Conservation (phyloP, 2,797 vertebrate species). For the Notamacropus eugenii region DNA sequence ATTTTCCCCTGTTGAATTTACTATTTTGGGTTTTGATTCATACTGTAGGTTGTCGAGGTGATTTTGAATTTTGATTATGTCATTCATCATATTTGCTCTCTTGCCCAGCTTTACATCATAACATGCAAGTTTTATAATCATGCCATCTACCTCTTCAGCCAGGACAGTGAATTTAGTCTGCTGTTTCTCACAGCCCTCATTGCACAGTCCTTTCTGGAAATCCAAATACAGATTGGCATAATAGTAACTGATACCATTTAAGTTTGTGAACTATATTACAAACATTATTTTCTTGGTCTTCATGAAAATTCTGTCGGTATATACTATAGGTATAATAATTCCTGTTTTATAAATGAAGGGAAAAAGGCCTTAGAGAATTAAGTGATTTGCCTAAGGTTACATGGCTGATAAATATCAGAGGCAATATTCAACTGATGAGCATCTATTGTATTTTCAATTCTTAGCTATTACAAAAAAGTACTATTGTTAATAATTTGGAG, state of each 20-base stretch:
- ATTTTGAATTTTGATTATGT: not conserved
- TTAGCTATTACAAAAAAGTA: not conserved
- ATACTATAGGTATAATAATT: not conserved
- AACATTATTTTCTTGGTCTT: not conserved
- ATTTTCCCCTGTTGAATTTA: not conserved
- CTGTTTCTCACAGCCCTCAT: not conserved
- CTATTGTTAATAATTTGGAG: not conserved
- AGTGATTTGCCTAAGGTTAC: not conserved
- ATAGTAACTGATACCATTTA: not conserved
- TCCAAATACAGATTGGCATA: not conserved
- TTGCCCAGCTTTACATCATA: not conserved
- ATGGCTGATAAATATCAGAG: not conserved
- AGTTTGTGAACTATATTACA: not conserved
- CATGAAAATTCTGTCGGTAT: not conserved
- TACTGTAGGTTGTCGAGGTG: not conserved
- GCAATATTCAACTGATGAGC: not conserved
- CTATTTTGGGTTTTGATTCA: not conserved
- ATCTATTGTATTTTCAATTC: not conserved
- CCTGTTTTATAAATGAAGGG: not conserved
- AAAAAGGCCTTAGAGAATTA: not conserved
- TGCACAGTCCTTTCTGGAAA: not conserved
- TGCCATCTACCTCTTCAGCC: not conserved
- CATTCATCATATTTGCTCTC: not conserved
- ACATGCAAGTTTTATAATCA: not conserved
- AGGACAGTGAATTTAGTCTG: not conserved